These are phyloP conservation scores for Conus betulinus DNA, from an alignment of 1,140 invertebrate species.

Conservation along the genomic window DNA sequence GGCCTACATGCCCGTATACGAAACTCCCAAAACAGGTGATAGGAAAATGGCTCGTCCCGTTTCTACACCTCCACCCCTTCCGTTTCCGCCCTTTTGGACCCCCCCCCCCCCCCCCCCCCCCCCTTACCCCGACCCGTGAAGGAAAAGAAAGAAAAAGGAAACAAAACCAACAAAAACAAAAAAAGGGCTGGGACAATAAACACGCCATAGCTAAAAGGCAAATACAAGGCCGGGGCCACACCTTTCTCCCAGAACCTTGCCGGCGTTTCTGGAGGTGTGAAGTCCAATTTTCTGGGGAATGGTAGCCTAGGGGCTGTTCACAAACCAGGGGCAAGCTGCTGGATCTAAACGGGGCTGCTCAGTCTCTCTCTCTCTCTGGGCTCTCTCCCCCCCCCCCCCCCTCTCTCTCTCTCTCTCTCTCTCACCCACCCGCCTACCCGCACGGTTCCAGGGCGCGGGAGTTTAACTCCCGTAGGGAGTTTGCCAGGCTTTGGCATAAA, in stretches of 20 bases:
- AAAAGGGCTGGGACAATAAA: slow-evolving; percentile 4
- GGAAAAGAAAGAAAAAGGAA: too few relatives aligned
- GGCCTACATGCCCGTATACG: too few relatives aligned
- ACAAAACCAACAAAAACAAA: too few relatives aligned
- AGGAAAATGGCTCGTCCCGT: too few relatives aligned
- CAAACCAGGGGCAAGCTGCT: not conserved
- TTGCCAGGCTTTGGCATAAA: not conserved
- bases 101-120: too few relatives aligned
- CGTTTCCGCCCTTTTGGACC: too few relatives aligned
- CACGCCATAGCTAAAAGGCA: not conserved
- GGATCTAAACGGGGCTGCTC: not conserved
- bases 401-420: not conserved
- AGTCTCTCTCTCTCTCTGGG: too few relatives aligned
- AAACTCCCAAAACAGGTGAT: too few relatives aligned
- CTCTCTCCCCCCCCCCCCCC: too few relatives aligned
- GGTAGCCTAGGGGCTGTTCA: not conserved
- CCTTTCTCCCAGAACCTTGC: not conserved
- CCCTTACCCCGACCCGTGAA: too few relatives aligned
- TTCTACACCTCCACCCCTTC: too few relatives aligned
- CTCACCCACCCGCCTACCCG: not conserved
- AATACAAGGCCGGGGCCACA: not conserved
- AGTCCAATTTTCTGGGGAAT: slow-evolving; percentile 21
- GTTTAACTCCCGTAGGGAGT: not conserved
- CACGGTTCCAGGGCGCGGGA: too few relatives aligned
- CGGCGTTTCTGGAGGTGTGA: not conserved